Conservation (phyloP, 2,113 vertebrate species). For the Rhagologus leucostigma region DNA sequence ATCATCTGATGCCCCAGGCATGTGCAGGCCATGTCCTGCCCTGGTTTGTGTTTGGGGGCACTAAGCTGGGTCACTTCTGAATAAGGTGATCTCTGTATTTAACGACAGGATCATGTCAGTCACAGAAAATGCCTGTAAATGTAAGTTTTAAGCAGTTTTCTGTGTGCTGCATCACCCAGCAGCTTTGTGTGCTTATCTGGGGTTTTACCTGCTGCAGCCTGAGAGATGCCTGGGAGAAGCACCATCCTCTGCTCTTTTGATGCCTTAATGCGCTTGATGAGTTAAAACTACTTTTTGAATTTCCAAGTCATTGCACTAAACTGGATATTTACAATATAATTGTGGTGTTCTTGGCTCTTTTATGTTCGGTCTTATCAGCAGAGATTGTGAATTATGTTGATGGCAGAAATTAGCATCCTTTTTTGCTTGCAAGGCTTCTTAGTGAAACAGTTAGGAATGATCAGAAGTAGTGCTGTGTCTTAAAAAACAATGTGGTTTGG, state of each 20-base stretch:
- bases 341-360: background rate
- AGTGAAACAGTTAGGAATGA: background rate
- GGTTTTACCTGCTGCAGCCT: background rate
- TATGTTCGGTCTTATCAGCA: background rate
- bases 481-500: rapidly evolving
- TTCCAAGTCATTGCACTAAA: background rate
- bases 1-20: background rate
- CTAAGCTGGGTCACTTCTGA: rapidly evolving
- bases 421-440: background rate
- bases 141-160: background rate
- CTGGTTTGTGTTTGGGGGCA: background rate
- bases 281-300: background rate
- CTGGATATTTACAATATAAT: background rate
- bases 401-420: background rate
- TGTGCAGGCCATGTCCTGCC: too few relatives aligned
- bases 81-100: background rate
- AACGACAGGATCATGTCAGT: background rate
- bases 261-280: background rate
- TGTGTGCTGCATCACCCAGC: background rate
- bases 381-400: background rate
- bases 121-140: background rate
- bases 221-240: background rate
- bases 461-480: background rate
- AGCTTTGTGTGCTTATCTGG: background rate
- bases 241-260: background rate